phyloP scores from a whole-genome alignment of 1,140 invertebrate genomes.

The Drosophila parabipectinata region DNA sequence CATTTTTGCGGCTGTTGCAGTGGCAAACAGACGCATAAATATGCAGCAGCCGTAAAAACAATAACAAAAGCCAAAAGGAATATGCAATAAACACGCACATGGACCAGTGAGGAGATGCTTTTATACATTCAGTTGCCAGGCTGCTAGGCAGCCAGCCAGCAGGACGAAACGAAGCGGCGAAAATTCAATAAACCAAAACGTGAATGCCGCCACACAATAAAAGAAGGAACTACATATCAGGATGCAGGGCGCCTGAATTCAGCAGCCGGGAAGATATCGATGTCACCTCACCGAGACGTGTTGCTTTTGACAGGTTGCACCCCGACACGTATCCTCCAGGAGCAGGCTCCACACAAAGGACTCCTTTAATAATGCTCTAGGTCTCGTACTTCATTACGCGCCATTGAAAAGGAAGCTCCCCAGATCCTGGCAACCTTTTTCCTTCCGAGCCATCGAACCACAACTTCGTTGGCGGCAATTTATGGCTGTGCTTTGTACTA shows the following conservation, averaged over 20 bases:
- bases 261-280: conserved; percentile 54
- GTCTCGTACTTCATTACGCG: conserved; percentile 39
- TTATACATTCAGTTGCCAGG: neutral
- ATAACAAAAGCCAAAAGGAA: conserved; percentile 55
- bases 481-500: conserved; percentile 69
- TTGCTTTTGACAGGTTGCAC: conserved; percentile 40
- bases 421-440: neutral
- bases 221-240: neutral
- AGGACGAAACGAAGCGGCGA: conserved; percentile 54
- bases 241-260: conserved; percentile 9
- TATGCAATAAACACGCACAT: conserved; percentile 79
- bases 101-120: conserved; percentile 29
- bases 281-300: conserved; percentile 54
- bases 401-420: conserved; percentile 43
- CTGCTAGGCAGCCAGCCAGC: no score
- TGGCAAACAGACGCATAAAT: conserved; percentile 78
- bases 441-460: conserved; percentile 15
- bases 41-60: conserved; percentile 55
- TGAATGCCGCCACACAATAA: conserved; percentile 55
- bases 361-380: neutral
- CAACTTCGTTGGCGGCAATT: conserved; percentile 54
- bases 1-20: conserved; percentile 36
- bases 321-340: neutral
- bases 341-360: conserved; percentile 14
- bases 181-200: conserved; percentile 82